Base-by-base conservation (phyloP, 1,140 invertebrate genomes). In the Sogatella furcifera region DNA sequence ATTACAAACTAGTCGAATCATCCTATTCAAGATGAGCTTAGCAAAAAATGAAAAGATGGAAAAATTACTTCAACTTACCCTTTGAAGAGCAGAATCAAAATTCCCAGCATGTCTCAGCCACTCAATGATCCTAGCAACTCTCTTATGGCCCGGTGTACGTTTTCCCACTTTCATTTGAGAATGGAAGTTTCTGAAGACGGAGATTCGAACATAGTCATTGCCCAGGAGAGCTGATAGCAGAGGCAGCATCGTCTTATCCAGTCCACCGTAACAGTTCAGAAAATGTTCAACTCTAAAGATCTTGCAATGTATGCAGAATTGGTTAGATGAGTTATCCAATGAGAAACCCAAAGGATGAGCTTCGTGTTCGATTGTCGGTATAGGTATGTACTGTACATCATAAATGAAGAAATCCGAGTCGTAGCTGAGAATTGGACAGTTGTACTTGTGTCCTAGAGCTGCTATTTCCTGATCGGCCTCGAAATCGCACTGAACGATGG, bases 351-450 rank as follows among this genome's bases (percentile, higher is more conserved):
- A 55, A 17, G 28, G 46, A 11, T 24, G 24, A 24, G 71, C 28
- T 44, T 67, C 42, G 14, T 64, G 68, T 28, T 84, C 77, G 0
- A 92, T 70, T 43, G 82, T 85, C 57, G 83, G 78, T 52, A 90
- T 82, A 0, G 89, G 88, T 61, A 95, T 88, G 68, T 92, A 93
- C 3, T 80, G 69, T 1, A 91, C 79, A 73, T 90, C 85, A 72
- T 86, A 92, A 55, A 95, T 85, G 70, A 84, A 94, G 76, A 93
- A 96, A 77, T 96, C 93, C 1, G 91, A 95, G 72, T 96, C 93
- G 65, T 86, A 87, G 69, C 89, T 93, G 0, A 96, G 67, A 11
- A 95, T 82, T 4, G 92, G 92, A 67, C 90, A 94, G 34, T 86
- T 76, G 5, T 92, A 75, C 55, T 81, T 75, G 63, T 82, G 81